These are phyloP conservation scores for Clarias laeviceps DNA, from an alignment of 2,797 vertebrate genomes.

Conservation along the genomic window DNA sequence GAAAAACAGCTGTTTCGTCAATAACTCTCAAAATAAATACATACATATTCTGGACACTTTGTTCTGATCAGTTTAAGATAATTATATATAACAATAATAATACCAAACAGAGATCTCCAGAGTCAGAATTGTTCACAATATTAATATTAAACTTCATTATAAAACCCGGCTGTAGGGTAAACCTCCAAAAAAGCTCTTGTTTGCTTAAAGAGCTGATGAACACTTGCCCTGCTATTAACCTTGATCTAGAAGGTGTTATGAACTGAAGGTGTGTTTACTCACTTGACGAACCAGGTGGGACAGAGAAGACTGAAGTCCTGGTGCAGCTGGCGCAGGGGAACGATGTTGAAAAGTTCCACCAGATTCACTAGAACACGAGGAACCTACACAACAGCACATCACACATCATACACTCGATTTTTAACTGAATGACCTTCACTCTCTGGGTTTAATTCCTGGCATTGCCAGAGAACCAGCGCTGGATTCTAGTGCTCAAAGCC, in stretches of 20 bases:
- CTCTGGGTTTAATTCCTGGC: background rate
- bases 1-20: too few species aligned
- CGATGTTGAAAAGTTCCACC: conserved; percentile 77
- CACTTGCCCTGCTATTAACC: background rate
- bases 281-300: conserved; percentile 76
- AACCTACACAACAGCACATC: conserved; percentile 72
- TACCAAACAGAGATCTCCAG: too few species aligned
- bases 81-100: too few species aligned
- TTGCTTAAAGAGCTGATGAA: background rate
- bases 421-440: background rate
- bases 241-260: background rate
- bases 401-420: background rate
- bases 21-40: too few species aligned
- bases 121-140: too few species aligned
- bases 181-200: background rate
- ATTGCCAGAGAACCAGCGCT: background rate
- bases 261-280: conserved; percentile 38
- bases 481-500: background rate
- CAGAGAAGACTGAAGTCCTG: conserved; percentile 71
- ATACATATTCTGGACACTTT: too few species aligned
- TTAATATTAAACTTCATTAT: too few species aligned
- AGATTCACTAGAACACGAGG: conserved; percentile 90
- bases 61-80: too few species aligned
- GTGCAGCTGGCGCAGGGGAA: conserved; percentile 79
- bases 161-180: background rate